Evolutionary conservation across 2,797 vertebrate species (phyloP).

Genomic region (Nyctalus aviator): DNA sequence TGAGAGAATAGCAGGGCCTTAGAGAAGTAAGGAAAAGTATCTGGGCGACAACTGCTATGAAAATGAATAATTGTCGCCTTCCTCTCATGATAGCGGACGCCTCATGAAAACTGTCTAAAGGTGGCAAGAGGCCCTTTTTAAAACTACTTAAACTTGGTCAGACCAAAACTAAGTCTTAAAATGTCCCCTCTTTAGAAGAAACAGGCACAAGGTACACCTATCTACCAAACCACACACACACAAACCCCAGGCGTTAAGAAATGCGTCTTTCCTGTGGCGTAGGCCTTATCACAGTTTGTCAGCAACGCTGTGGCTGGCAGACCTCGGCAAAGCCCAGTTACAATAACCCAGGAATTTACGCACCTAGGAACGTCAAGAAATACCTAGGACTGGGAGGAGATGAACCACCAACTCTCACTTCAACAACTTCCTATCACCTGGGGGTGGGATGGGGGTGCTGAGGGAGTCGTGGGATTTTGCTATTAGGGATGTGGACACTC

Average conservation of each 20-base stretch:
- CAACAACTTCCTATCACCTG: neutral
- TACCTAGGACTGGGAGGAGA: neutral
- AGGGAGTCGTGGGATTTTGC: neutral
- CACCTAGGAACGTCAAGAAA: slow-evolving; percentile 21
- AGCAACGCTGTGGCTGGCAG: slow-evolving; percentile 21
- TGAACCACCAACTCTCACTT: neutral
- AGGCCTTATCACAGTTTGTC: slow-evolving; percentile 53
- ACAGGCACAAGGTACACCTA: neutral
- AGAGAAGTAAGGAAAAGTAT: slow-evolving; percentile 41
- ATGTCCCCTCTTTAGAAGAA: slow-evolving; percentile 16
- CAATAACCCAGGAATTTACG: slow-evolving; percentile 20
- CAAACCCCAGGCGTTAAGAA: neutral
- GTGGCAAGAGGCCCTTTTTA: neutral
- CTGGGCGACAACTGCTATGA: neutral
- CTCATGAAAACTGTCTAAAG: neutral
- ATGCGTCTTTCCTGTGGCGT: neutral
- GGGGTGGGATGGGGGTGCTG: neutral
- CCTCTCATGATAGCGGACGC: neutral
- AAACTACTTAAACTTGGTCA: slow-evolving; percentile 49
- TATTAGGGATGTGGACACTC: neutral
- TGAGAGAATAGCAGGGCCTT: neutral
- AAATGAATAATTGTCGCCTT: slow-evolving; percentile 53
- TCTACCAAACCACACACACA: slow-evolving; percentile 30
- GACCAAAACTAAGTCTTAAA: slow-evolving; percentile 51
- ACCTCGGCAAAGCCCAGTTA: slow-evolving; percentile 19